Base-by-base conservation (phyloP, 2,113 vertebrate species). In the Hymenochirus boettgeri region DNA sequence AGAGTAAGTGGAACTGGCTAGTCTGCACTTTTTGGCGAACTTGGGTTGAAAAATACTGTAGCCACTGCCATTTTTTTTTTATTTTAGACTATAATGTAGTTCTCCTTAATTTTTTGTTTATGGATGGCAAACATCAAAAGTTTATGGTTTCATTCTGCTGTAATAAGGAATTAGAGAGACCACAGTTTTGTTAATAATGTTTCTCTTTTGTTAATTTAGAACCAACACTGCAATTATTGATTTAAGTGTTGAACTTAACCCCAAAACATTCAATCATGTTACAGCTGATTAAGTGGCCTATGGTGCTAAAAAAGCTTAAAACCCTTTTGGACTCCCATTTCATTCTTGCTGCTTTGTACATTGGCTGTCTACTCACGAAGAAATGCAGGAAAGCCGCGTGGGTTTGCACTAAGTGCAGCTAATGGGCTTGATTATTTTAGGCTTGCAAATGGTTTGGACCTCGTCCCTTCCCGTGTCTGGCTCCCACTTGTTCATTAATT, bases 341-440 rank as follows among this genome's bases (percentile, higher is more conserved):
- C 55, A 27, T 56, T 47, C 18, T 23, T 17, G 37, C 26, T 18
- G 37, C 29, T 64, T 57, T 51, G 22, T 19, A 39, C 51, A 66
- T 66, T 66, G 56, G 55, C 55, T 33, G 6, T 27, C 27, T 58
- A 58, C 57, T 66, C 57, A 58, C 55, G 50, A 51, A 48, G 55
- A 31, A 23, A 23, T 17, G 45, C 55, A 35, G 2, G 27, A 57
- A 35, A 19, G 55, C 45, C 22, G 22, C 17, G 19, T 18, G 29
- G 54, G n/a, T 26, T 42, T 47, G 55, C 22, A 48, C 21, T 51
- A 66, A 66, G 63, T 66, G 63, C 63, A 58, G 55, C 21, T 66
- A 66, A 66, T 66, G 54, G 63, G 22, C 48, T 66, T 51, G 19
- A 17, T 55, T 48, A 66, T 46, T 66, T 58, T n/a, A 66, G 24